Evolutionary conservation across 2,888 invertebrate species (phyloP).

Genomic region (Teleogryllus oceanicus): DNA sequence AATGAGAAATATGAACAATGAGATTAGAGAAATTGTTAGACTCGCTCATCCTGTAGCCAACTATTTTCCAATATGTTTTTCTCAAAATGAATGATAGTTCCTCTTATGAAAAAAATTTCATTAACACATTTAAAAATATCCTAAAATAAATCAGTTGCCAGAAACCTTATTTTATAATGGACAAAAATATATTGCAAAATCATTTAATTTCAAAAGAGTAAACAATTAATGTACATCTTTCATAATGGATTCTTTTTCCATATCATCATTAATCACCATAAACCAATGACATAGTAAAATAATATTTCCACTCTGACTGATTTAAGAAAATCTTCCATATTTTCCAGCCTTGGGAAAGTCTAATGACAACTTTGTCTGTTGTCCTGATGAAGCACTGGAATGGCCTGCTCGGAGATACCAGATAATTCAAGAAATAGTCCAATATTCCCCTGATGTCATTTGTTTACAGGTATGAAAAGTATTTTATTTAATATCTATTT

Average conservation of each 20-base stretch:
- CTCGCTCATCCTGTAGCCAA: too few relatives aligned
- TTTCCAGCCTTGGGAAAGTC: constrained; percentile 63
- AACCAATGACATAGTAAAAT: background rate
- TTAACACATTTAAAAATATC: too few relatives aligned
- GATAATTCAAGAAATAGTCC: constrained; percentile 67
- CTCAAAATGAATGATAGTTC: too few relatives aligned
- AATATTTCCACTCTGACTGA: constrained; percentile 24
- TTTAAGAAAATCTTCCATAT: constrained; percentile 35
- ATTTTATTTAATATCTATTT: background rate
- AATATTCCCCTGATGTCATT: constrained; percentile 64
- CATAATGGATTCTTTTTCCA: background rate
- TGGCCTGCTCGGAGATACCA: constrained; percentile 65
- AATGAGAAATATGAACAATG: too few relatives aligned
- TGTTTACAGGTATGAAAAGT: constrained; percentile 60
- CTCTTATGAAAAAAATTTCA: too few relatives aligned
- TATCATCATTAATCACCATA: background rate
- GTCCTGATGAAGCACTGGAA: constrained; percentile 65
- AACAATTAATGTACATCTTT: too few relatives aligned
- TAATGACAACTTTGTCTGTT: constrained; percentile 68
- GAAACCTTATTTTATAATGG: too few relatives aligned
- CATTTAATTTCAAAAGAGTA: too few relatives aligned
- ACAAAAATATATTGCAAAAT: too few relatives aligned
- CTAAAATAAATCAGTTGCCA: too few relatives aligned
- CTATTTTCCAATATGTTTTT: too few relatives aligned
- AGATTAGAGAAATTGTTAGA: too few relatives aligned